phyloP scores from a whole-genome alignment of 2,888 invertebrate species.

The Sinhomidia bicolor region DNA sequence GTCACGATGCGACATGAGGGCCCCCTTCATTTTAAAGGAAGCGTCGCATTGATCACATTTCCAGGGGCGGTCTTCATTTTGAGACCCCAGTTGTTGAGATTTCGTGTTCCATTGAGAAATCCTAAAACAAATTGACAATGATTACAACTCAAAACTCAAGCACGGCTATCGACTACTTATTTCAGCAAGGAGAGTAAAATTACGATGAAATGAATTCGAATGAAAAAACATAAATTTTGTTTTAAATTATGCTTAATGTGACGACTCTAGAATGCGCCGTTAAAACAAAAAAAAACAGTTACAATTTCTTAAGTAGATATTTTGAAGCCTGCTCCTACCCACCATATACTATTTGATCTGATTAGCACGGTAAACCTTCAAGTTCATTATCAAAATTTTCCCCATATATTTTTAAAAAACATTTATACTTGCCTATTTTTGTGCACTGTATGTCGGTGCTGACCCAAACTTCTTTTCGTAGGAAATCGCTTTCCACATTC shows the following conservation, averaged over 20 bases:
- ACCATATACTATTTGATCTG: no score
- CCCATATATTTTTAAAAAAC: neutral
- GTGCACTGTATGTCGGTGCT: conserved; percentile 79
- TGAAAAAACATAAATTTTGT: no score
- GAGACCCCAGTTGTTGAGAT: conserved; percentile 70
- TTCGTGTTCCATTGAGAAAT: conserved; percentile 77
- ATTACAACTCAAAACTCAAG: no score
- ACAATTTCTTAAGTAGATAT: neutral
- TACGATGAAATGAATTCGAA: no score
- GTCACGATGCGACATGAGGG: conserved; percentile 78
- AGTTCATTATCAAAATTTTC: neutral
- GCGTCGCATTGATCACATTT: conserved; percentile 79
- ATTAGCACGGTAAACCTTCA: no score
- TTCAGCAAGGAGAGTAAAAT: no score
- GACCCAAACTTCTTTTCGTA: conserved; percentile 76
- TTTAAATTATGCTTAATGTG: no score
- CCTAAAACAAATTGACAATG: conserved; percentile 52
- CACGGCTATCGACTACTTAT: no score
- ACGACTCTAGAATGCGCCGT: no score
- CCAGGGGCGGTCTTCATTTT: conserved; percentile 77
- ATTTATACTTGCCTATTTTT: conserved; percentile 76
- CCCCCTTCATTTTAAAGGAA: conserved; percentile 79
- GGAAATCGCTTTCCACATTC: conserved; percentile 79
- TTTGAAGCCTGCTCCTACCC: no score
- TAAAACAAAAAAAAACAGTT: no score